Percentiles rank a stretch among this genome's conserved stretches.
Evolutionary conservation across 2,797 vertebrate genomes (phyloP).

Genomic region (Diplodus puntazzo): DNA sequence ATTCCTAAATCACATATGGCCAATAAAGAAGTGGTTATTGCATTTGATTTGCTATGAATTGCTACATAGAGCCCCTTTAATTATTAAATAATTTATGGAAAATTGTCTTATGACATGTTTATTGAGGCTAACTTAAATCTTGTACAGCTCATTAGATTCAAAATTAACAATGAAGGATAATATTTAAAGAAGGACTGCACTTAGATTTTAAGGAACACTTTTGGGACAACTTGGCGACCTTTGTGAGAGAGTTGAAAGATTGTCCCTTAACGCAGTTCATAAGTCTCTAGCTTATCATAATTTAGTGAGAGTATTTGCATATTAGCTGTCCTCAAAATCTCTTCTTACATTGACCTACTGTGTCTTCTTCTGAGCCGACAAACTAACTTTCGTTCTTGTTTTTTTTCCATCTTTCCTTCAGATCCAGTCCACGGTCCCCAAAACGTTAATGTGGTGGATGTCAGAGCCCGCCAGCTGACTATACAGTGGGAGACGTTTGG

Average conservation of each 20-base stretch:
- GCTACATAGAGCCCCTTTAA: no score
- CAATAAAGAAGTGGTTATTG: no score
- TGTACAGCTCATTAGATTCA: neutral
- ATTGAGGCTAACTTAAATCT: neutral
- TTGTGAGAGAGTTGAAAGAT: no score
- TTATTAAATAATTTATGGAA: neutral
- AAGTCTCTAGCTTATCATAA: no score
- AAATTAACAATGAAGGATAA: neutral
- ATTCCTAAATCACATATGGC: no score
- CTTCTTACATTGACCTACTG: neutral
- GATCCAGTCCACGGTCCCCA: slow-evolving; percentile 96
- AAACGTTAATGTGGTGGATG: slow-evolving; percentile 95
- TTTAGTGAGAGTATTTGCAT: no score
- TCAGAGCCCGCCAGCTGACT: slow-evolving; percentile 94
- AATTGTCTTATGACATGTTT: neutral
- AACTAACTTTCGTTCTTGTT: slow-evolving; percentile 17
- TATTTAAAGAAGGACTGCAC: neutral
- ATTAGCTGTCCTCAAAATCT: neutral
- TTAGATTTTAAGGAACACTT: neutral
- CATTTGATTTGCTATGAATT: no score
- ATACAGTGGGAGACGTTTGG: slow-evolving; percentile 98
- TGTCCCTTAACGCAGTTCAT: no score
- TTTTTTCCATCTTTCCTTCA: slow-evolving; percentile 60
- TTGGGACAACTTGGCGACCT: no score
- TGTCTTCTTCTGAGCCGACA: neutral